Conservation (phyloP, 2,113 vertebrate genomes). For the Hydropotes inermis region DNA sequence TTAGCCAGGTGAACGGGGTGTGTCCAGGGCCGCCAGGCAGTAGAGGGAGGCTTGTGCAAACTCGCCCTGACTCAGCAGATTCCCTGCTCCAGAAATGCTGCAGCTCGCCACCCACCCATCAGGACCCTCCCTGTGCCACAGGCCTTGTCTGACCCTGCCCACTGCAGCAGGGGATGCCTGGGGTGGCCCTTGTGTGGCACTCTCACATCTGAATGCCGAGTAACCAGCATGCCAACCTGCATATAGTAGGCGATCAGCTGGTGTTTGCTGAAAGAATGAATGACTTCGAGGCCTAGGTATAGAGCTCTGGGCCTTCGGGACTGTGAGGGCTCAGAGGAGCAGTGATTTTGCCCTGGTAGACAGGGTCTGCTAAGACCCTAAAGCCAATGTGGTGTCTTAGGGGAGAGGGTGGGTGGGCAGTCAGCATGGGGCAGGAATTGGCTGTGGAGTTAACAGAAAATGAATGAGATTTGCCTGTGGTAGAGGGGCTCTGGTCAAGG, state of each 20-base stretch:
- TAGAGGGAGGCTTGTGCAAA: no score
- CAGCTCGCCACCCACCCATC: accelerated
- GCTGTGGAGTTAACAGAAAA: background rate
- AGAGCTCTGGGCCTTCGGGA: background rate
- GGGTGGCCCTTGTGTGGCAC: background rate
- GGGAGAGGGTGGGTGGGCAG: background rate
- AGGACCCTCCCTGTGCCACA: background rate
- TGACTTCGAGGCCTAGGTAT: background rate
- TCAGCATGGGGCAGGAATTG: background rate
- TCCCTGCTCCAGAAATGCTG: background rate
- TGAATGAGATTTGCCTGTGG: background rate
- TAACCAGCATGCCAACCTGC: background rate
- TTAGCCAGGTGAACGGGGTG: background rate
- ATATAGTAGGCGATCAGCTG: background rate
- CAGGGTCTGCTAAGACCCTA: background rate
- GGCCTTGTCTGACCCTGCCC: background rate
- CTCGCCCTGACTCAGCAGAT: background rate
- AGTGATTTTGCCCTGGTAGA: background rate
- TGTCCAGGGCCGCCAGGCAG: background rate
- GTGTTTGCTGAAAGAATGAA: background rate
- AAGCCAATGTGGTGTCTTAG: background rate
- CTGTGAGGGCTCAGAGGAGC: background rate
- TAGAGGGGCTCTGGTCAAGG: background rate
- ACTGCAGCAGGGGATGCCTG: accelerated
- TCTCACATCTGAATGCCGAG: background rate